Percentiles rank a stretch among this genome's conserved stretches.
Conservation (phyloP, 2,113 vertebrate species). For the Petromus typicus region DNA sequence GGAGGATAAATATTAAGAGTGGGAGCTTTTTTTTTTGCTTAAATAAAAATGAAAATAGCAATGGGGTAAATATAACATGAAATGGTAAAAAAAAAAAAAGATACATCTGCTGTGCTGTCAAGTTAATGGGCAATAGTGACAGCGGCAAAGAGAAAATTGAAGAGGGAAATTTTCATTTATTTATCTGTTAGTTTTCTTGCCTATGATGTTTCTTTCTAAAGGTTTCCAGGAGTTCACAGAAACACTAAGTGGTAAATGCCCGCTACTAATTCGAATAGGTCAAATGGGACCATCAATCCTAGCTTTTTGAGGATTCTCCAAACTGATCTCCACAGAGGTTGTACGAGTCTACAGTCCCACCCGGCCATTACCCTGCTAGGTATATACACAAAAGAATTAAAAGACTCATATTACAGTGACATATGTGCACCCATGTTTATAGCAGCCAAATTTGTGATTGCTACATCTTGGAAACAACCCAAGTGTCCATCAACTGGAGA, state of each 20-base stretch:
- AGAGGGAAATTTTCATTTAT: neutral
- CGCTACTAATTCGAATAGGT: neutral
- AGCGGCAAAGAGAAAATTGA: neutral
- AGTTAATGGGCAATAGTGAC: neutral
- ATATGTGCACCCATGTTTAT: no score
- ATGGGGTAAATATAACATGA: neutral
- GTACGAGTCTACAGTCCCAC: no score
- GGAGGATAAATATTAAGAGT: conserved; percentile 25
- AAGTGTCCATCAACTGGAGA: no score
- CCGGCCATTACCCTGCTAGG: no score
- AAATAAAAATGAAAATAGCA: conserved; percentile 30
- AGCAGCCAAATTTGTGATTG: no score
- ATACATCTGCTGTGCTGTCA: neutral
- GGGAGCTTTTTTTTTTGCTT: neutral
- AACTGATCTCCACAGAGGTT: no score
- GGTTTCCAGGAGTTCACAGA: neutral
- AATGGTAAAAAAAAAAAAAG: neutral
- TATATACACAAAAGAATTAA: no score
- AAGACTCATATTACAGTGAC: no score
- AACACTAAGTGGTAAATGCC: neutral
- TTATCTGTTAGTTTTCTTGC: neutral
- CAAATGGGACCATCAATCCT: no score
- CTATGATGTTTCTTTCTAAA: conserved; percentile 11
- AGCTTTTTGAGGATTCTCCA: no score
- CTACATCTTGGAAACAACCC: no score